Base-by-base conservation (phyloP, 2,888 invertebrate species). In the Calameuta idolon region DNA sequence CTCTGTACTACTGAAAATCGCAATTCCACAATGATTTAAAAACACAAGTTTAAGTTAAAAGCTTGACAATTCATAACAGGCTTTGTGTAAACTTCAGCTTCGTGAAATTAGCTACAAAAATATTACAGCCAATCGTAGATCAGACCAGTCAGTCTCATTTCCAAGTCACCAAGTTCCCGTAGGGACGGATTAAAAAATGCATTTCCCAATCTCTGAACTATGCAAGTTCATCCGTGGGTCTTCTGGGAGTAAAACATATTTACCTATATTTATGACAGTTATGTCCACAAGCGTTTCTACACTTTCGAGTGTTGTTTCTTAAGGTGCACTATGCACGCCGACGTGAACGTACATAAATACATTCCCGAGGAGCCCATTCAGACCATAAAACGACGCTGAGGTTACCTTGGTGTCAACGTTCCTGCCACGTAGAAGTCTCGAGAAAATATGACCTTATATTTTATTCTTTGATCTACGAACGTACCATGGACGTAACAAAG, bases 191-290 rank as follows among this genome's bases (percentile, higher is more conserved):
- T 55, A 55, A 55, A 55, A 55, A 9, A 23, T 23, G 55, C 55
- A 55, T 23, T 55, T 55, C 55, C 9, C 23, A 23, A 55, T 55
- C 55, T 55, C 2, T 9, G 2, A 55, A 55, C 9, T 23, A 23
- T 55, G 55, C 23, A 9, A 55, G 55, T 23, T 55, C 55, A 23
- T 9, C 79, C 81, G 84, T 83, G 78, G 85, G 83, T 76, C 81
- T 79, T 76, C 80, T 77, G 77, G 84, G 82, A 81, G 81, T 80
- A 79, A 77, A 78, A 84, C 82, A 83, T 82, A 83, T 86, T 84
- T 80, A 35, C 35, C 35, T 35, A 81, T 86, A 80, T 81, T 81
- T 84, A 85, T 85, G 85, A 85, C 83, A 82, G 83, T 85, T 85
- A 86, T 82, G 82, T 79, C 80, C 77, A 76, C 80, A 78, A 83